Percentiles rank a stretch among this genome's conserved stretches.
Evolutionary conservation across 1,140 invertebrate genomes (phyloP).

Genomic region (Drosophila pruinosa): DNA sequence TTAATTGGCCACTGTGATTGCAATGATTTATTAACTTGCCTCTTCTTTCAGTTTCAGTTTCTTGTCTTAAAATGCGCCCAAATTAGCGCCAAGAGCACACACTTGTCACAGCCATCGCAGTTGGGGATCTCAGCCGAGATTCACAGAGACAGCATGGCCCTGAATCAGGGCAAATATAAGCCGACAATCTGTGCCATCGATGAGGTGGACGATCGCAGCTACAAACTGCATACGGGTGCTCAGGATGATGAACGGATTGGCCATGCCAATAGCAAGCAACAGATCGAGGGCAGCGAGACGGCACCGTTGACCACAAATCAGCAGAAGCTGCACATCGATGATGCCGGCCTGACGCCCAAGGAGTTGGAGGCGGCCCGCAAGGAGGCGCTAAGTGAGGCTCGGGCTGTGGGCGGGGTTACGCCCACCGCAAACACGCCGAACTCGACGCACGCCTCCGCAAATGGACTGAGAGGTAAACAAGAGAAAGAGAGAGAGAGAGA

Average conservation of each 20-base stretch:
- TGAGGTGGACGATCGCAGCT: conserved; percentile 77
- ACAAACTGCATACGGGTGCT: conserved; percentile 64
- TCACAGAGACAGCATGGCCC: conserved; percentile 50
- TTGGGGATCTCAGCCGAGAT: background rate
- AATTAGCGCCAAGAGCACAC: background rate
- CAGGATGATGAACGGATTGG: conserved; percentile 54
- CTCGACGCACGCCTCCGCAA: conserved; percentile 65
- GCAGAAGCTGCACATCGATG: conserved; percentile 75
- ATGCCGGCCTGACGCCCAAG: conserved; percentile 60
- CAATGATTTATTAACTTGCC: background rate
- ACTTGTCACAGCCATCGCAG: background rate
- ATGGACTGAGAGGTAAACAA: conserved; percentile 69
- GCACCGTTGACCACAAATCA: conserved; percentile 77
- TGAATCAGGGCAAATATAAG: conserved; percentile 78
- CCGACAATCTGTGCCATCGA: conserved; percentile 76
- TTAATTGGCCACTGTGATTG: conserved; percentile 10
- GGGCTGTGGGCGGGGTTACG: conserved; percentile 37
- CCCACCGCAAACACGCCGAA: conserved; percentile 67
- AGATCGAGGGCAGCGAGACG: conserved; percentile 77
- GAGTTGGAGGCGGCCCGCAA: conserved; percentile 70
- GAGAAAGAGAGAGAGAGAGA: background rate
- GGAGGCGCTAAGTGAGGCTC: conserved; percentile 44
- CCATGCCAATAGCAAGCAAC: conserved; percentile 48
- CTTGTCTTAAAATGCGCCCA: background rate
- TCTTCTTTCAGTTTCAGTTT: background rate